phyloP scores from a whole-genome alignment of 2,888 invertebrate species.

The Hesperia comma region DNA sequence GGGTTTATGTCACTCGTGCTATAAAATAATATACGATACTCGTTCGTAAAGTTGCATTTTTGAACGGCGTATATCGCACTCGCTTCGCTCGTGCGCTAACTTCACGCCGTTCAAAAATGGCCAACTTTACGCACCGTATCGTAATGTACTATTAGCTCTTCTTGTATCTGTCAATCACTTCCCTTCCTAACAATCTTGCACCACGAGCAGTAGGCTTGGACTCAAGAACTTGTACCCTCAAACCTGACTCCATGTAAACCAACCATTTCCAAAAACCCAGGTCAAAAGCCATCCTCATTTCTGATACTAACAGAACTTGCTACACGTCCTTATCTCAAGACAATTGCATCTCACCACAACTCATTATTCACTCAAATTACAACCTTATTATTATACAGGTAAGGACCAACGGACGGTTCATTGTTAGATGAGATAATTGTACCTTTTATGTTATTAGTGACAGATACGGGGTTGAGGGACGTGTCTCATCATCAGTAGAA shows the following conservation, averaged over 20 bases:
- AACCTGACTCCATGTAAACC: conserved; percentile 48
- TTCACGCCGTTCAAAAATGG: too few relatives aligned
- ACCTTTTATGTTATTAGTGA: conserved; percentile 35
- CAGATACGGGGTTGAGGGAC: conserved; percentile 13
- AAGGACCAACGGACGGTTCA: background rate
- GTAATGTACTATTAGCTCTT: too few relatives aligned
- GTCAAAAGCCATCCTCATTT: conserved; percentile 59
- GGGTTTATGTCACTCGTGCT: too few relatives aligned
- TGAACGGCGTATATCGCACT: too few relatives aligned
- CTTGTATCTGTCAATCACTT: too few relatives aligned
- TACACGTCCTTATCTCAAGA: conserved; percentile 50
- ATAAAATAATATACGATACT: too few relatives aligned
- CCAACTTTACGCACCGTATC: too few relatives aligned
- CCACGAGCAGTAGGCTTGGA: too few relatives aligned
- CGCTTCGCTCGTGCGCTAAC: too few relatives aligned
- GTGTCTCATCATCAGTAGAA: background rate
- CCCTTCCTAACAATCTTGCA: too few relatives aligned
- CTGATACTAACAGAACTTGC: conserved; percentile 56
- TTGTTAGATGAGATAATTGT: conserved; percentile 32
- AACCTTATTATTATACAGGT: background rate
- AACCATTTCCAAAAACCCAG: conserved; percentile 39
- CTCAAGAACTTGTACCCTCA: too few relatives aligned
- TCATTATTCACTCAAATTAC: conserved; percentile 8
- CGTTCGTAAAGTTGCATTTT: too few relatives aligned
- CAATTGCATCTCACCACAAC: conserved; percentile 25